Percentiles rank a stretch among this genome's conserved stretches.
Evolutionary conservation across 2,888 invertebrate genomes (phyloP).

Genomic region (Pocota personata): DNA sequence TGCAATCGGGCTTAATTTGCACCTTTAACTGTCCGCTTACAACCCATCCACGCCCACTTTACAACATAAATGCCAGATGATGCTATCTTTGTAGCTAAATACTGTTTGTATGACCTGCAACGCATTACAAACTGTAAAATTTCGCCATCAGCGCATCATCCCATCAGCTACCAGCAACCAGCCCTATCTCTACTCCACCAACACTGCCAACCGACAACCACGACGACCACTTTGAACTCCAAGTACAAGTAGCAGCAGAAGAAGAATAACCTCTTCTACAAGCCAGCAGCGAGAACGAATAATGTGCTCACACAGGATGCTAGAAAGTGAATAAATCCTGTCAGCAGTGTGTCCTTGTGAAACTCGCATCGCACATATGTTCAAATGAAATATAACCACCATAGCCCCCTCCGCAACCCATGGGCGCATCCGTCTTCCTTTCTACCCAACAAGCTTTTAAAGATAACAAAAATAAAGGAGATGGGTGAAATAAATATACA

Average conservation of each 20-base stretch:
- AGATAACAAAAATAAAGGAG: slow-evolving; percentile 62
- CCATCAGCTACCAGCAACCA: background rate
- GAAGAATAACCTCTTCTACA: slow-evolving; percentile 13
- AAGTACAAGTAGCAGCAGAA: slow-evolving; percentile 16
- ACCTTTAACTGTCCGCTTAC: slow-evolving; percentile 53
- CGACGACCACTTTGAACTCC: slow-evolving; percentile 66
- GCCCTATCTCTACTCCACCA: slow-evolving; percentile 2
- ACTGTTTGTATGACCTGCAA: slow-evolving; percentile 55
- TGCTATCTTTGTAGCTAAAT: slow-evolving; percentile 49
- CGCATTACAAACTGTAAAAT: slow-evolving; percentile 55
- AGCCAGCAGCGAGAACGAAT: slow-evolving; percentile 30
- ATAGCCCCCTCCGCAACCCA: background rate
- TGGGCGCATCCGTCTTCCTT: slow-evolving; percentile 25
- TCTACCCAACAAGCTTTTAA: slow-evolving; percentile 53
- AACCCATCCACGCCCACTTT: slow-evolving; percentile 39
- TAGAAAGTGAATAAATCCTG: slow-evolving; percentile 74
- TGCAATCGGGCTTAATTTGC: slow-evolving; percentile 68
- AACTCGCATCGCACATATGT: slow-evolving; percentile 71
- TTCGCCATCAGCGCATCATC: slow-evolving; percentile 34
- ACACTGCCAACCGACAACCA: slow-evolving; percentile 59
- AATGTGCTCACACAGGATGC: slow-evolving; percentile 68
- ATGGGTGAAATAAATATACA: slow-evolving; percentile 61
- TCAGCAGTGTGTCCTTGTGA: slow-evolving; percentile 71
- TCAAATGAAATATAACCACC: slow-evolving; percentile 62
- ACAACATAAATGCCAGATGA: slow-evolving; percentile 67